Evolutionary conservation across 2,888 invertebrate species (phyloP).

Genomic region (Teleiodes luculella): DNA sequence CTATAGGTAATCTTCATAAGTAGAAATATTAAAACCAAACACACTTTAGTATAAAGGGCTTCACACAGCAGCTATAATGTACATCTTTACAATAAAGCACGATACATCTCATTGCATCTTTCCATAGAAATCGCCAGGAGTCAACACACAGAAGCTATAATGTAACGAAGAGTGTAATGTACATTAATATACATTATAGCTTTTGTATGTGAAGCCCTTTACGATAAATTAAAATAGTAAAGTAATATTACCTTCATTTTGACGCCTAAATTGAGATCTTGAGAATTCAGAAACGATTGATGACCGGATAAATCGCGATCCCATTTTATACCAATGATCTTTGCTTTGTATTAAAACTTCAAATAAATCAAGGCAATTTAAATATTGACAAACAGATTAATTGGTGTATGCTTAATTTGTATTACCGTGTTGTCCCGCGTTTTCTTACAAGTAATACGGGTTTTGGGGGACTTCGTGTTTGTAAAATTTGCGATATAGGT

Average conservation of each 20-base stretch:
- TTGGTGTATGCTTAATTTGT: conserved; percentile 3
- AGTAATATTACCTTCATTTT: conserved; percentile 57
- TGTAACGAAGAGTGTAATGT: no score
- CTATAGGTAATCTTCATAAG: no score
- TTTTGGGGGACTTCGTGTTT: background rate
- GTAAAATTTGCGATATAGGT: conserved; percentile 15
- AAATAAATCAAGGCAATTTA: conserved; percentile 40
- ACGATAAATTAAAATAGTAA: no score
- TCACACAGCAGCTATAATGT: no score
- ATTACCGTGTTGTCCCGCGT: background rate
- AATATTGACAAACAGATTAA: conserved; percentile 27
- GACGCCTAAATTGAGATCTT: conserved; percentile 50
- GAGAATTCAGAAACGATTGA: conserved; percentile 44
- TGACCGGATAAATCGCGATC: conserved; percentile 24
- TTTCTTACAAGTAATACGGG: background rate
- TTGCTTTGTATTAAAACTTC: conserved; percentile 36
- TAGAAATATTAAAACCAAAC: no score
- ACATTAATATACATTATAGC: no score
- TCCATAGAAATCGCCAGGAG: no score
- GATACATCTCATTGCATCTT: no score
- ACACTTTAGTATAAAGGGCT: no score
- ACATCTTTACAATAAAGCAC: no score
- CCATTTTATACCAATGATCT: conserved; percentile 49
- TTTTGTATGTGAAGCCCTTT: no score
- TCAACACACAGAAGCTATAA: no score